phyloP scores from a whole-genome alignment of 1,140 invertebrate genomes.

The Batillaria attramentaria region DNA sequence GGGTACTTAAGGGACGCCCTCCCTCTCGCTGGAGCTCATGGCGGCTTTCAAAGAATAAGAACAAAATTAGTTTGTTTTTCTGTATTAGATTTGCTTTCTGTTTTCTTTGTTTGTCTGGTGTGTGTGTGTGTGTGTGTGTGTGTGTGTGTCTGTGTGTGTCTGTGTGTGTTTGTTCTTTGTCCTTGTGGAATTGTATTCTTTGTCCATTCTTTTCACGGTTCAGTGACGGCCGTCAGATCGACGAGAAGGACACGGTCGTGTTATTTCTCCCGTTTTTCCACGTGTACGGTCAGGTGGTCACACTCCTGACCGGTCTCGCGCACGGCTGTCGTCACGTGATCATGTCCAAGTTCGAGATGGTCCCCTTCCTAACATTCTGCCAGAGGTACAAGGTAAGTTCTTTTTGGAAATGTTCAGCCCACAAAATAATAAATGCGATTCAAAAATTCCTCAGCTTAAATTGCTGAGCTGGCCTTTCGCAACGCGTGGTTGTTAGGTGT shows the following conservation, averaged over 20 bases:
- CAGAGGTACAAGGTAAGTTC: slow-evolving; percentile 75
- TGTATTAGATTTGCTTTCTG: no score
- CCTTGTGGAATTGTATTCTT: no score
- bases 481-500: neutral
- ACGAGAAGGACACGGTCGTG: slow-evolving; percentile 58
- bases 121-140: slow-evolving; percentile 32
- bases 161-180: neutral
- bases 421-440: no score
- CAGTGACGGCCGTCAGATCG: neutral
- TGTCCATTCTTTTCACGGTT: neutral
- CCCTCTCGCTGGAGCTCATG: no score
- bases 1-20: no score
- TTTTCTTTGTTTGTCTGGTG: no score
- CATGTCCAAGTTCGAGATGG: slow-evolving; percentile 81
- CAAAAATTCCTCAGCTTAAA: no score
- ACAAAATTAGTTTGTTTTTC: no score
- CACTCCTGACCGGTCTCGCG: slow-evolving; percentile 69
- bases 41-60: no score
- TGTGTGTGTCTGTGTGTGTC: neutral
- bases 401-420: no score
- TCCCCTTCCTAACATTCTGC: slow-evolving; percentile 77
- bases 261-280: slow-evolving; percentile 86
- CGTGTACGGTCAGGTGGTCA: slow-evolving; percentile 80
- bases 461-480: neutral
- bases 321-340: slow-evolving; percentile 80